These are phyloP conservation scores for Glandiceps talaboti DNA, from an alignment of 53 echinoderm and acorn worm species.

Conservation along the genomic window DNA sequence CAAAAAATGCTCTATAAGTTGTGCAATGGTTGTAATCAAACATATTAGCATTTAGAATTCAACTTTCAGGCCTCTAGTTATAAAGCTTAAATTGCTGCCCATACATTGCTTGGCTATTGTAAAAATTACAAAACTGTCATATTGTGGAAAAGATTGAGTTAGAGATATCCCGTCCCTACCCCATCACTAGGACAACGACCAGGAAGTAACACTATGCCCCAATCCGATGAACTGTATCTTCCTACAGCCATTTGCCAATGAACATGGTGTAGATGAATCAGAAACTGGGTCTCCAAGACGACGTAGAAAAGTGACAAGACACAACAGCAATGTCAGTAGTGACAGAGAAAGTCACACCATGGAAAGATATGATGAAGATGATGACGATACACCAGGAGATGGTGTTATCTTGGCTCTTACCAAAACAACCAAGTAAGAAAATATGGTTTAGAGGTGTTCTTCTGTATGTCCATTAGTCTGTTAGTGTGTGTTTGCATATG, in stretches of 20 bases:
- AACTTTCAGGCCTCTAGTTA: no score
- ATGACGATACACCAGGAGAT: background rate
- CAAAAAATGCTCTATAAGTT: no score
- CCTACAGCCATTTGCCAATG: background rate
- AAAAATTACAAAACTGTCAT: no score
- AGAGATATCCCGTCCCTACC: background rate
- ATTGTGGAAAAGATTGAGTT: no score
- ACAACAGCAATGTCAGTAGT: background rate
- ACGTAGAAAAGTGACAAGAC: background rate
- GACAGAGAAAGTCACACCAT: background rate
- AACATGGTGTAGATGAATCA: background rate
- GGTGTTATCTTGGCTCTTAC: conserved; percentile 33
- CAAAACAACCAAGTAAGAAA: conserved; percentile 18
- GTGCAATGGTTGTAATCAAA: no score
- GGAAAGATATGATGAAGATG: background rate
- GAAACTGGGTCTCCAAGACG: background rate
- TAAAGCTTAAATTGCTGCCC: no score
- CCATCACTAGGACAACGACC: background rate
- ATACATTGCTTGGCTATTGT: no score
- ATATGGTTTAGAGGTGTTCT: no score
- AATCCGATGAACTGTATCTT: background rate
- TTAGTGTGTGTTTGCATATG: no score
- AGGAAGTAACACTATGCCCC: background rate
- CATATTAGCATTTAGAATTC: no score
- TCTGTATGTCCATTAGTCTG: no score